Percentiles rank a stretch among this genome's conserved stretches.
phyloP scores from a whole-genome alignment of 2,888 invertebrate species.

The Rhamphomyia laevipes region DNA sequence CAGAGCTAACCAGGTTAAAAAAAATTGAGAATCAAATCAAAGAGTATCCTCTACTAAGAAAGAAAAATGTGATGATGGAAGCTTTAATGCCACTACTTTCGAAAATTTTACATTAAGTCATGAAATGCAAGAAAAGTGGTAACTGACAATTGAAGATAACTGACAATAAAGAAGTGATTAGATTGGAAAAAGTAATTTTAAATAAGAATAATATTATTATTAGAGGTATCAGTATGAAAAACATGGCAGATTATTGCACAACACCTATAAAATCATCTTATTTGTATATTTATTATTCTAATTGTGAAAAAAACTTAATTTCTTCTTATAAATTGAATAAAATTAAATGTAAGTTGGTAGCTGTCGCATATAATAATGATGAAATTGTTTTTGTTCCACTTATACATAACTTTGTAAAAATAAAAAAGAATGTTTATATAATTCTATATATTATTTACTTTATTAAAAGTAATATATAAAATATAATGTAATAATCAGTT shows the following conservation, averaged over 20 bases:
- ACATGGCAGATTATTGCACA: conserved; percentile 9
- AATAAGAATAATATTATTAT: conserved; percentile 7
- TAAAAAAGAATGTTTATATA: too few species aligned
- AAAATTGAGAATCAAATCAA: too few species aligned
- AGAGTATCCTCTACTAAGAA: too few species aligned
- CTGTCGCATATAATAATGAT: not conserved
- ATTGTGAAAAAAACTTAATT: not conserved
- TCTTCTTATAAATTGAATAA: conserved; percentile 8
- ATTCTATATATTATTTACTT: too few species aligned
- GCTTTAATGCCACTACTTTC: too few species aligned
- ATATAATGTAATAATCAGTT: too few species aligned
- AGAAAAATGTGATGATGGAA: too few species aligned
- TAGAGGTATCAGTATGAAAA: conserved; percentile 8
- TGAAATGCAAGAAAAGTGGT: conserved; percentile 16
- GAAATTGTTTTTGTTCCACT: not conserved
- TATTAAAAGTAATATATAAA: too few species aligned
- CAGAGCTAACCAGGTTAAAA: conserved; percentile 10
- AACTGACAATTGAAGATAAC: too few species aligned
- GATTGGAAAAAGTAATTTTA: conserved; percentile 9
- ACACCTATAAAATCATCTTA: conserved; percentile 4
- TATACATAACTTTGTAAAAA: too few species aligned
- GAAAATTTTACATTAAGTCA: too few species aligned
- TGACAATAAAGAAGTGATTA: conserved; percentile 7
- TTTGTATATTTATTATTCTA: conserved; percentile 9
- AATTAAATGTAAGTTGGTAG: conserved; percentile 9